Base-by-base conservation (phyloP, 2,888 invertebrate species). In the Argyra leucocephala region DNA sequence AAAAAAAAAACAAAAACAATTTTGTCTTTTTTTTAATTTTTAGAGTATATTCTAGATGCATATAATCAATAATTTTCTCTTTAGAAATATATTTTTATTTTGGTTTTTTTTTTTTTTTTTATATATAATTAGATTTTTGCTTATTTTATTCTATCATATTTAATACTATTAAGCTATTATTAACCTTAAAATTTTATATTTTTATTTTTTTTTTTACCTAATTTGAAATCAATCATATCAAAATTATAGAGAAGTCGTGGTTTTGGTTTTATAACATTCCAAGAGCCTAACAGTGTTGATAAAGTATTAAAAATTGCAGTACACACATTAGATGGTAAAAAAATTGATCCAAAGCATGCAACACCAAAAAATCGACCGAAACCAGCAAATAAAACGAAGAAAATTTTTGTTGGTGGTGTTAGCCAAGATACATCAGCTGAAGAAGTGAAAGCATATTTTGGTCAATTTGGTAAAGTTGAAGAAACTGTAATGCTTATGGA, bases 401-500 rank as follows among this genome's bases (percentile, higher is more conserved):
- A 93, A 83, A 93, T 93, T 71, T 93, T 93, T 81, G 93, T 93
- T 24, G 93, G 93, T 64, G 93, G 93, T 66, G 93, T 93, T 68
- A 92, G 92, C 66, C 93, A 93, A 79, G 93, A 93, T 82, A 93
- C 93, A 2, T 90, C 91, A 36, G 90, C 91, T 64, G 93, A 93
- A 66, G 93, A 93, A 80, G 93, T 93, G 9, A 90, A 92, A 78
- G 89, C 90, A 57, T 93, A 93, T 80, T 93, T 93, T 84, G 87
- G 88, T 70, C 92, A 93, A 80, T 93, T 92, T 78, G 93, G 93
- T 22, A 88, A 89, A 75, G 93, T 92, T 22, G 93, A 93, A 76
- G 93, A 93, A 80, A 91, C 93, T 31, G 93, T 93, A 22, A 93
- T 93, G 93, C 83, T 93, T 71, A 93, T 93, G 93, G 93, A 93